Conservation (phyloP, 2,797 vertebrate species). For the Paguma larvata region DNA sequence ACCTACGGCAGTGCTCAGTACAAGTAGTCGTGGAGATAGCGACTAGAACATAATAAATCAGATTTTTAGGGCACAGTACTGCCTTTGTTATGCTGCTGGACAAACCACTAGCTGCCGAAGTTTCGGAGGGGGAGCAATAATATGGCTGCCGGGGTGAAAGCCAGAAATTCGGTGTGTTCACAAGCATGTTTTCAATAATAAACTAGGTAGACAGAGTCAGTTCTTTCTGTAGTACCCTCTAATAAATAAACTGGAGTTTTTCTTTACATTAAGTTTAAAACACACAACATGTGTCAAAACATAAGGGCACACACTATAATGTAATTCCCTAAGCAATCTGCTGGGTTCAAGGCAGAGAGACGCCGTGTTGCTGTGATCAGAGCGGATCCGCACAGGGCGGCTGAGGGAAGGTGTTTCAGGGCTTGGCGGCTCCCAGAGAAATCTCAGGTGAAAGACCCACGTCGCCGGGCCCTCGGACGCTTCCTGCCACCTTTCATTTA, state of each 20-base stretch:
- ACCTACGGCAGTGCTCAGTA: neutral
- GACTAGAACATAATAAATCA: neutral
- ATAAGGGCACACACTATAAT: neutral
- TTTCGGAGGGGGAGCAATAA: neutral
- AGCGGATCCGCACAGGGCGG: neutral
- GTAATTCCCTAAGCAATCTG: neutral
- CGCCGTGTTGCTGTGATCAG: neutral
- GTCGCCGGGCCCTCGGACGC: neutral
- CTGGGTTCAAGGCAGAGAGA: neutral
- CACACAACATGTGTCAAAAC: neutral
- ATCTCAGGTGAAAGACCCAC: neutral
- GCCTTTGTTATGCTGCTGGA: neutral
- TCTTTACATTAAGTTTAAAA: slow-evolving; percentile 6
- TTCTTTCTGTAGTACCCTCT: neutral
- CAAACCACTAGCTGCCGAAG: neutral
- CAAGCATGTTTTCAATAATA: neutral
- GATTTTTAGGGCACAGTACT: neutral
- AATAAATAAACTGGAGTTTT: neutral
- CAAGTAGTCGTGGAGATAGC: neutral
- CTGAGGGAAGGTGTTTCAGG: neutral
- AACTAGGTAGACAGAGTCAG: neutral
- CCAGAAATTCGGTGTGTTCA: neutral
- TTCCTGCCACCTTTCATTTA: neutral
- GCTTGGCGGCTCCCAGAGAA: neutral
- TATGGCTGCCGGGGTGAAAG: neutral